Conservation (phyloP, 2,888 invertebrate genomes). For the Dicyrtomina minuta region DNA sequence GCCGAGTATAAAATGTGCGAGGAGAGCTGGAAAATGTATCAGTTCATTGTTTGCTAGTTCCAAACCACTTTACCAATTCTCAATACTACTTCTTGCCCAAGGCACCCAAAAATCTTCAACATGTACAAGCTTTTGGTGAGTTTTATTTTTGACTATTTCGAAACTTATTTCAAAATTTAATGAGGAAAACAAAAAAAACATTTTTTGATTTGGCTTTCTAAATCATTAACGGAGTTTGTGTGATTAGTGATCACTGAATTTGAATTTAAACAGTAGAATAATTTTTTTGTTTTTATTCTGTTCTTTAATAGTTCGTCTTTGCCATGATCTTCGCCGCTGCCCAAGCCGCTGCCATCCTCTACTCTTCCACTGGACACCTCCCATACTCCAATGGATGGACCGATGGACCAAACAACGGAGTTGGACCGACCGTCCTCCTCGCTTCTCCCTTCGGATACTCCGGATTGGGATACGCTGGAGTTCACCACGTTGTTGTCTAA, state of each 20-base stretch:
- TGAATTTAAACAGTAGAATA: neutral
- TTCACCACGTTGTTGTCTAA: constrained; percentile 15
- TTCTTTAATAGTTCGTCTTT: constrained; percentile 31
- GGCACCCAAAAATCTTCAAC: constrained; percentile 23
- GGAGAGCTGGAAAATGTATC: neutral
- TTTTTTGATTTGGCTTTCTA: neutral
- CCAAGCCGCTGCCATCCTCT: constrained; percentile 32
- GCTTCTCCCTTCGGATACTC: constrained; percentile 21
- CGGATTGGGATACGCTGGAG: constrained; percentile 1
- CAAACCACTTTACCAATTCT: neutral
- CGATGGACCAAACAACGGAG: constrained; percentile 43
- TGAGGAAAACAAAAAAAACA: neutral
- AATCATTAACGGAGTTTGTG: neutral
- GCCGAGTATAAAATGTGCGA: neutral
- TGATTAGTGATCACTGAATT: neutral
- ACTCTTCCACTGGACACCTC: constrained; percentile 22
- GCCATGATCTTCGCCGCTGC: constrained; percentile 33
- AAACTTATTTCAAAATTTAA: neutral
- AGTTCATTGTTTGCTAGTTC: constrained; percentile 11
- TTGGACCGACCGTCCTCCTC: constrained; percentile 32
- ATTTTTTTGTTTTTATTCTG: constrained; percentile 11
- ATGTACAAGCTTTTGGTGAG: constrained; percentile 39
- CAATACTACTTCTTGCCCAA: constrained; percentile 6
- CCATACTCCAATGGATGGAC: constrained; percentile 39
- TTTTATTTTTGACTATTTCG: neutral